Conservation (phyloP, 2,888 invertebrate genomes). For the Acleris holmiana region DNA sequence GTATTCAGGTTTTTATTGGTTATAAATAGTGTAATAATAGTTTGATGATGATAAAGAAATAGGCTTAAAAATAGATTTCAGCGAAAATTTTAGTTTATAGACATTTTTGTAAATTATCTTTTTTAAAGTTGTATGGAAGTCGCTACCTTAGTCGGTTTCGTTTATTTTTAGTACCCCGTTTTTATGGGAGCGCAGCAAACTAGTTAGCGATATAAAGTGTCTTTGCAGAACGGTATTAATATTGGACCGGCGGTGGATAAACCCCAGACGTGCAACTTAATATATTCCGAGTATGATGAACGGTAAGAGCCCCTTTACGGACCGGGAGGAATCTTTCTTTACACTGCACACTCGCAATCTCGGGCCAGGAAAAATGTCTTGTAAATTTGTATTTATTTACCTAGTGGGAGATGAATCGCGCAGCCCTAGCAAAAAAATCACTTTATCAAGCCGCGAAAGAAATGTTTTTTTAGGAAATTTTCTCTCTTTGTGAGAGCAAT, state of each 20-base stretch:
- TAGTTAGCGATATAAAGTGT: conserved; percentile 14
- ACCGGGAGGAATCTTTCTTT: conserved; percentile 47
- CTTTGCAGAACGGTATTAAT: conserved; percentile 36
- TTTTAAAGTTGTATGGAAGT: no score
- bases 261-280: conserved; percentile 49
- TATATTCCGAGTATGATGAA: conserved; percentile 61
- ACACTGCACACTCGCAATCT: conserved; percentile 40
- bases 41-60: no score
- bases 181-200: not conserved
- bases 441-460: conserved; percentile 19
- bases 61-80: no score
- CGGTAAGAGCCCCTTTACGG: conserved; percentile 50
- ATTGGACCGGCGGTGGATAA: conserved; percentile 41
- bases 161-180: not conserved
- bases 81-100: no score
- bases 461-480: not conserved
- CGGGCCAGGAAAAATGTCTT: conserved; percentile 22
- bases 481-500: no score
- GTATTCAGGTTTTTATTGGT: no score
- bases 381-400: conserved; percentile 31
- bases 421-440: conserved; percentile 11
- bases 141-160: not conserved
- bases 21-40: no score
- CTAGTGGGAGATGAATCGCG: conserved; percentile 21
- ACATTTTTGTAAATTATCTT: no score